Evolutionary conservation across 2,113 vertebrate genomes (phyloP).

Genomic region (Silurus meridionalis): DNA sequence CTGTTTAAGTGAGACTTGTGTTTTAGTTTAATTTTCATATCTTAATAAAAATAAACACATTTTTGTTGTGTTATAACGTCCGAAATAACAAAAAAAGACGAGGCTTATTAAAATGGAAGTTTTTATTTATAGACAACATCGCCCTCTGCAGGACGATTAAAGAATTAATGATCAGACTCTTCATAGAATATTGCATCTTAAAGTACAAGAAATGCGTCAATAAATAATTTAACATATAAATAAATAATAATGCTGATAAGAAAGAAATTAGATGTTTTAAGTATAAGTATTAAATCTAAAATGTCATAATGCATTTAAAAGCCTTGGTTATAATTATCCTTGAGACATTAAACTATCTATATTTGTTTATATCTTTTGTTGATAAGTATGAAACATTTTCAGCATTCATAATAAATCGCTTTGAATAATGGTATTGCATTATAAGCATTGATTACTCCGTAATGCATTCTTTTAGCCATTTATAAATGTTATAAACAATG

Average conservation of each 20-base stretch:
- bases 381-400: neutral
- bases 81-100: neutral
- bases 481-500: neutral
- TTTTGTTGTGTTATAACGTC: constrained; percentile 38
- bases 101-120: neutral
- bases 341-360: neutral
- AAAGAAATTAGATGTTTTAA: neutral
- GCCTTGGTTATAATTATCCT: neutral
- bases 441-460: neutral
- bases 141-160: constrained; percentile 75
- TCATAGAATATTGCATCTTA: neutral
- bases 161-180: constrained; percentile 16
- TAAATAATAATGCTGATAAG: neutral
- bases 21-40: neutral
- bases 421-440: neutral
- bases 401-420: neutral
- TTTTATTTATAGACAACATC: constrained; percentile 70
- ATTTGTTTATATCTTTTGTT: too few relatives aligned
- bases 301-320: neutral
- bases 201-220: neutral
- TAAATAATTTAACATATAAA: constrained; percentile 32
- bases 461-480: neutral
- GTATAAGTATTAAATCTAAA: neutral
- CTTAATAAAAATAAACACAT: neutral
- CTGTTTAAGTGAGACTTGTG: neutral